Evolutionary conservation across 2,113 vertebrate genomes (phyloP).

Genomic region (Rhinopithecus roxellana): DNA sequence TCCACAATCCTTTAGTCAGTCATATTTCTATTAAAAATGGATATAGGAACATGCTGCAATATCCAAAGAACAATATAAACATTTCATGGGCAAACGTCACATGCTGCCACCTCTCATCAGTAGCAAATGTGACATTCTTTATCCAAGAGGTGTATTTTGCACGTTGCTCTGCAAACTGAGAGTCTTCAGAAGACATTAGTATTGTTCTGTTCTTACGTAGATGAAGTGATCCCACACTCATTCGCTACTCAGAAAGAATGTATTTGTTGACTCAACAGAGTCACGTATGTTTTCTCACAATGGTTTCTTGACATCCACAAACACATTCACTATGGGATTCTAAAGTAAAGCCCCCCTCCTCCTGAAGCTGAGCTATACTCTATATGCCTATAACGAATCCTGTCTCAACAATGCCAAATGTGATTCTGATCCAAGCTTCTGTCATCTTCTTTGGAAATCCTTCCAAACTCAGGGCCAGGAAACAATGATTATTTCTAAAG

Average conservation of each 20-base stretch:
- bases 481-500: conserved; percentile 60
- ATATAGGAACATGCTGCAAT: background rate
- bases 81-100: conserved; percentile 20
- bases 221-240: background rate
- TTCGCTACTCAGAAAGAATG: conserved; percentile 27
- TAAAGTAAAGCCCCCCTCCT: conserved; percentile 48
- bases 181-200: background rate
- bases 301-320: conserved; percentile 55
- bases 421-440: background rate
- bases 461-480: conserved; percentile 64
- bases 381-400: conserved; percentile 31
- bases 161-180: background rate
- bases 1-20: background rate
- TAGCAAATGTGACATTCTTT: background rate
- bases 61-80: background rate
- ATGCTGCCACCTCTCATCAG: background rate
- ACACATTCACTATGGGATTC: conserved; percentile 35
- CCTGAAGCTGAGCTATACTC: background rate
- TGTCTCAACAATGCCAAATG: conserved; percentile 26
- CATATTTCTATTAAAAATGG: background rate
- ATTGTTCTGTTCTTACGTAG: conserved; percentile 26
- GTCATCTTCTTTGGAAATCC: conserved; percentile 58
- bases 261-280: conserved; percentile 38
- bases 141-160: background rate
- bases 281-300: background rate